Evolutionary conservation across 2,797 vertebrate species (phyloP).

Genomic region (Carduelis carduelis): DNA sequence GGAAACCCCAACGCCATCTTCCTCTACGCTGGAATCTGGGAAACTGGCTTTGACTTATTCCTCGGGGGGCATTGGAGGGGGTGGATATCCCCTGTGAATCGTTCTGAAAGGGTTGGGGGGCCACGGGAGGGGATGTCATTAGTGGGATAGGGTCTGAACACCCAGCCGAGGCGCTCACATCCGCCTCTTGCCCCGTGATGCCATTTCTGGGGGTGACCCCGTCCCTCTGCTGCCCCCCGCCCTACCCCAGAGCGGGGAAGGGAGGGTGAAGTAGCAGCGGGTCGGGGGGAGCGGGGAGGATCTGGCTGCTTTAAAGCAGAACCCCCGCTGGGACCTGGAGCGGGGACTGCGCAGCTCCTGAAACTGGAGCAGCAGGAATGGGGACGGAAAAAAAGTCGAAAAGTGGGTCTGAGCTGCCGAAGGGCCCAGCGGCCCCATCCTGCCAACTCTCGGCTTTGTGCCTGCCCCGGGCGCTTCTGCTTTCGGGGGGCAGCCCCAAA

Average conservation of each 20-base stretch:
- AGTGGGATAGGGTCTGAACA: neutral
- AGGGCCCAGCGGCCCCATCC: neutral
- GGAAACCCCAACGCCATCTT: neutral
- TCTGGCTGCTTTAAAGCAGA: neutral
- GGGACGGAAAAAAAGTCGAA: neutral
- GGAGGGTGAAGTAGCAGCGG: neutral
- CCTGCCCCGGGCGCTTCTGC: neutral
- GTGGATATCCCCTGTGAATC: neutral
- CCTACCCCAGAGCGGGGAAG: neutral
- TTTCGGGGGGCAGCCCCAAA: neutral
- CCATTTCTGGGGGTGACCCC: neutral
- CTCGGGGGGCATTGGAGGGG: neutral
- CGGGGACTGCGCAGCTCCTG: neutral
- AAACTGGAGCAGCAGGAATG: constrained; percentile 36
- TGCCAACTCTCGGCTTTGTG: neutral
- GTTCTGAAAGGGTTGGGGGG: neutral
- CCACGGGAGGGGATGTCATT: neutral
- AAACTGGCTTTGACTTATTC: neutral
- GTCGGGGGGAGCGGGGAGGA: neutral
- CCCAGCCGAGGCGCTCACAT: neutral
- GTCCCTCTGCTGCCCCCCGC: neutral
- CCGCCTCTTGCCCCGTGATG: neutral
- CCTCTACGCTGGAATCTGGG: neutral
- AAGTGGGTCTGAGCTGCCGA: constrained; percentile 35
- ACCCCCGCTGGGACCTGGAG: neutral